These are phyloP conservation scores for Dryobates pubescens DNA, from an alignment of 2,797 vertebrate species.

Conservation along the genomic window DNA sequence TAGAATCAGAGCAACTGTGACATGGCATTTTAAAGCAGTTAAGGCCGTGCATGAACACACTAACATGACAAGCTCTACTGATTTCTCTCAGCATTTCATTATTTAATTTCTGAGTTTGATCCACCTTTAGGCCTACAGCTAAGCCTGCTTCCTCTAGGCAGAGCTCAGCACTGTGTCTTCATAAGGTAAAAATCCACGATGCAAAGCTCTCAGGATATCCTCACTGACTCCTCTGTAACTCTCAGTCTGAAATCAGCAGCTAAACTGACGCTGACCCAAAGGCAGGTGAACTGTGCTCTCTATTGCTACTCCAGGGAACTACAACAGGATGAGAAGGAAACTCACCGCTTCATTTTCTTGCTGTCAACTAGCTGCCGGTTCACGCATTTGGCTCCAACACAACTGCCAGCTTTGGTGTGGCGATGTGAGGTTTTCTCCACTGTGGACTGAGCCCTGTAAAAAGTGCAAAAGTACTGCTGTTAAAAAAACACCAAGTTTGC, in stretches of 20 bases:
- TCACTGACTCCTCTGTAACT: background rate
- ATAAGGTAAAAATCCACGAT: background rate
- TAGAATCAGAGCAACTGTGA: background rate
- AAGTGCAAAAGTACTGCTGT: slow-evolving; percentile 21
- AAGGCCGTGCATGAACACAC: background rate
- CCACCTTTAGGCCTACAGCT: background rate
- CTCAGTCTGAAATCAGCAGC: background rate
- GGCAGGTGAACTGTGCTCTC: slow-evolving; percentile 36
- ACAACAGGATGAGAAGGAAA: background rate
- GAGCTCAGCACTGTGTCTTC: background rate
- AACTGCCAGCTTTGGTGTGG: slow-evolving; percentile 57
- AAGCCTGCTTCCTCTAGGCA: background rate
- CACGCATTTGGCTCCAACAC: slow-evolving; percentile 71
- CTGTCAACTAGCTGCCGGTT: slow-evolving; percentile 70
- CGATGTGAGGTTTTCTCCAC: slow-evolving; percentile 51
- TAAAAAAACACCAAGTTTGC: background rate
- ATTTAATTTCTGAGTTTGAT: background rate
- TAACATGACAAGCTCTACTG: background rate
- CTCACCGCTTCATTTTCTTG: slow-evolving; percentile 84
- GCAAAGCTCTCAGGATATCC: background rate
- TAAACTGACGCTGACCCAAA: background rate
- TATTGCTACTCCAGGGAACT: background rate
- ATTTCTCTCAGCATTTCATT: background rate
- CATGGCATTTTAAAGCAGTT: background rate
- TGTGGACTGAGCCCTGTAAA: slow-evolving; percentile 74